Conservation (phyloP, 1,140 invertebrate species). For the Drosophila teissieri region DNA sequence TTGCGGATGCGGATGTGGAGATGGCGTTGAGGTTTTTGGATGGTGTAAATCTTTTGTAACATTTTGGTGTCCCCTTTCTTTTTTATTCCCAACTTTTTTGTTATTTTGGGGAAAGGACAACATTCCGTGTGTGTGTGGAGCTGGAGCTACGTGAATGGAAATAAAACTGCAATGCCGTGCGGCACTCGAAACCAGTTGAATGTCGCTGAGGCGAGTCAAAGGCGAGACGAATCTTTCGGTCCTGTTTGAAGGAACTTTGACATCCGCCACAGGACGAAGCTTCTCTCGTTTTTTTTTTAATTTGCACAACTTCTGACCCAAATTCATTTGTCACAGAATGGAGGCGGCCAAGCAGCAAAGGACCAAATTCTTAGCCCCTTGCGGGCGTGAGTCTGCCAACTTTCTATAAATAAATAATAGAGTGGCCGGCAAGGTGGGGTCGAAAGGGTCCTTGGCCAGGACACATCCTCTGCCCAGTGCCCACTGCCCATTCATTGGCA, state of each 20-base stretch:
- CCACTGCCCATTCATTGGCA: slow-evolving; percentile 44
- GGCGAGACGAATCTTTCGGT: slow-evolving; percentile 62
- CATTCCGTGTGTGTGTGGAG: slow-evolving; percentile 29
- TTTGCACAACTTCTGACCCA: slow-evolving; percentile 80
- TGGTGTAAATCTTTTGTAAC: slow-evolving; percentile 79
- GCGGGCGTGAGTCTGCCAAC: slow-evolving; percentile 29
- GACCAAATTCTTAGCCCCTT: slow-evolving; percentile 30
- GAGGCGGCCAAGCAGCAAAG: slow-evolving; percentile 55
- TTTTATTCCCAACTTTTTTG: slow-evolving; percentile 21
- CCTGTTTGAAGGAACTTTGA: slow-evolving; percentile 62
- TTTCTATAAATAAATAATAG: slow-evolving; percentile 77
- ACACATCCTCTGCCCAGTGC: slow-evolving; percentile 2
- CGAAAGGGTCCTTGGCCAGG: slow-evolving; percentile 9
- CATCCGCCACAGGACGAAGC: slow-evolving; percentile 10
- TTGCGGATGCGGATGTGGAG: slow-evolving; percentile 34
- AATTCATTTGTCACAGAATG: slow-evolving; percentile 76
- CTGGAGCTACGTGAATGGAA: slow-evolving; percentile 58
- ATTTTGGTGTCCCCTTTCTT: slow-evolving; percentile 56
- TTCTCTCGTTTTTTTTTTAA: slow-evolving; percentile 48
- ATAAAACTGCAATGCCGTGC: slow-evolving; percentile 72
- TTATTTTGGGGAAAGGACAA: slow-evolving; percentile 8
- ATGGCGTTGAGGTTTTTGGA: slow-evolving; percentile 30
- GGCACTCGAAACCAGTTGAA: slow-evolving; percentile 67
- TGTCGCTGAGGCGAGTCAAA: slow-evolving; percentile 51
- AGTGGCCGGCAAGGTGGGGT: slow-evolving; percentile 19